Conservation (phyloP, 2,113 vertebrate species). For the Pangasianodon hypophthalmus region DNA sequence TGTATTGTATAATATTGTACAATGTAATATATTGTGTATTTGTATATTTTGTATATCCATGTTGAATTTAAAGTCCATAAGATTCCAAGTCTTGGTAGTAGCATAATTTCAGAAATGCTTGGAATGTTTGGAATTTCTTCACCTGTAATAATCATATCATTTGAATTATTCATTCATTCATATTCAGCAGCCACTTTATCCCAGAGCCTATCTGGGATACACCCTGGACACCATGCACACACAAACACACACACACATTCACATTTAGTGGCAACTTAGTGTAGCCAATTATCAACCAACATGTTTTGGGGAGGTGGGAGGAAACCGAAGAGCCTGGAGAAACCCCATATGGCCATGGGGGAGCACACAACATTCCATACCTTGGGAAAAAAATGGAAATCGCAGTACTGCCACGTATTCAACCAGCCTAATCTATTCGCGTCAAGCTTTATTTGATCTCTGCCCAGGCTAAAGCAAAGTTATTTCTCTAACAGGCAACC, state of each 20-base stretch:
- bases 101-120: background rate
- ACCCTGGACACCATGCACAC: background rate
- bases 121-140: background rate
- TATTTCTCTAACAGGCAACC: background rate
- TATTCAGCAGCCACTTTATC: background rate
- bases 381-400: background rate
- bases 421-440: background rate
- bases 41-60: background rate
- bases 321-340: background rate
- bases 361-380: background rate
- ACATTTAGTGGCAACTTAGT: background rate
- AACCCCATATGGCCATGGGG: background rate
- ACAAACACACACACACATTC: background rate
- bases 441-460: constrained; percentile 1
- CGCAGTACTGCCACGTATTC: background rate
- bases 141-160: background rate
- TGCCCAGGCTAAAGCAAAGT: background rate
- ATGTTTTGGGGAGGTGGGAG: background rate
- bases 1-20: background rate
- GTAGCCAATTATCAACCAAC: background rate
- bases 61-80: background rate
- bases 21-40: background rate
- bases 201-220: background rate
- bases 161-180: background rate
- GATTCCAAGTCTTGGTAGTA: background rate